Conservation (phyloP, 2,797 vertebrate species). For the Pygocentrus nattereri region DNA sequence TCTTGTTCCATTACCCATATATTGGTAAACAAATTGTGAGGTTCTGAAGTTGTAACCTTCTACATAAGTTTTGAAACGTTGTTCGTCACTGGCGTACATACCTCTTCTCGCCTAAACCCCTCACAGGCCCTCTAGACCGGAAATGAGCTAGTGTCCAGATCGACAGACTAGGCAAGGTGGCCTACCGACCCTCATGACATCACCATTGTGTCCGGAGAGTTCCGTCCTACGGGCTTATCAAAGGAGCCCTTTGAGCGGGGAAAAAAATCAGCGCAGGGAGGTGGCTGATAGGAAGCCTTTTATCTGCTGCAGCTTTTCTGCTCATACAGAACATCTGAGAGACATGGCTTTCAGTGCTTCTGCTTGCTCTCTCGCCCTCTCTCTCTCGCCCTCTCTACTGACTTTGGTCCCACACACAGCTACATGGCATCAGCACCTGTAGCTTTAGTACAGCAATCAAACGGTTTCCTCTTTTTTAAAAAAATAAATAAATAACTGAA, state of each 20-base stretch:
- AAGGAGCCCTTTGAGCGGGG: conserved; percentile 74
- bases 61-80: too few relatives aligned
- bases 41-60: too few relatives aligned
- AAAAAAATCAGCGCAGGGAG: conserved; percentile 73
- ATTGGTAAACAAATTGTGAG: too few relatives aligned
- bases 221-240: conserved; percentile 80
- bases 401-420: neutral
- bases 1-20: too few relatives aligned
- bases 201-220: conserved; percentile 77
- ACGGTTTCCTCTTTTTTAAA: neutral
- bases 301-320: conserved; percentile 77
- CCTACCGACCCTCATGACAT: conserved; percentile 80
- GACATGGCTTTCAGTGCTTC: conserved; percentile 65
- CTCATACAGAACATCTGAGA: conserved; percentile 75
- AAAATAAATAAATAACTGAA: neutral
- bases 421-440: neutral
- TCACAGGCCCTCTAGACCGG: neutral
- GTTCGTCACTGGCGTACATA: neutral
- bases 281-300: conserved; percentile 74
- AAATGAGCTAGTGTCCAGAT: conserved; percentile 57
- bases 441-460: neutral
- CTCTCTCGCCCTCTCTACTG: conserved; percentile 59
- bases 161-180: conserved; percentile 71
- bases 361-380: conserved; percentile 58
- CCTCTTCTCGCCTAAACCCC: neutral